Base-by-base conservation (phyloP, 2,797 vertebrate genomes). In the Ctenopoma kingsleyae region DNA sequence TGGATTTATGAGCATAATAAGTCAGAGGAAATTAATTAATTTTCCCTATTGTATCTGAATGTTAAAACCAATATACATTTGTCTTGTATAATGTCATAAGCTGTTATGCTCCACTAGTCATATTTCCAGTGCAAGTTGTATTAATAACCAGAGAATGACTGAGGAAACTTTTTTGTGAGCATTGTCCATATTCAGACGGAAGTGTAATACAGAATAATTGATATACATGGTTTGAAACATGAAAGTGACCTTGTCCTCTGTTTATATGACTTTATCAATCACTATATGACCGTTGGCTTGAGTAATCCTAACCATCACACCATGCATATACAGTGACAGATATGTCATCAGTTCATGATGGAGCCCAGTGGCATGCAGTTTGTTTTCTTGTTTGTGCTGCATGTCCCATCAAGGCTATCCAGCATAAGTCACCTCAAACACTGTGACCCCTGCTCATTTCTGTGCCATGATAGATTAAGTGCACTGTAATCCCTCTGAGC, bases 401-500 rank as follows among this genome's bases (percentile, higher is more conserved):
- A 71, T 87, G 86, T 86, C 78, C 83, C 87, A 88, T 90, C 88
- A 88, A 89, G 81, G 82, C 87, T 69, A 77, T 70, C 86, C 82
- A 76, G 85, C 71, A 90, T 90, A 90, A 91, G 86, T 90, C 91
- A 92, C 91, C 90, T 90, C 87, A 74, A 81, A 78, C 4, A 62
- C 80, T 81, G 71, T 91, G 91, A 92, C 89, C 92, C 86, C 87
- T 92, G 92, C 90, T 92, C 91, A 92, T 91, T 93, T 93, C 84
- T 91, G 89, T 86, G 89, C 81, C 85, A 88, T 40, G 67, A 87
- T 84, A 90, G 92, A 93, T 91, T 92, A 92, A 85, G 46, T 61
- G 71, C 65, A 70, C 79, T 88, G 86, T 92, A 93, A 94, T 93
- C 92, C 86, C 81, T 76, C 76, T 82, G 81, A 91, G 79, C 90